Evolutionary conservation across 2,888 invertebrate genomes (phyloP).

Genomic region (Tholera decimalis): DNA sequence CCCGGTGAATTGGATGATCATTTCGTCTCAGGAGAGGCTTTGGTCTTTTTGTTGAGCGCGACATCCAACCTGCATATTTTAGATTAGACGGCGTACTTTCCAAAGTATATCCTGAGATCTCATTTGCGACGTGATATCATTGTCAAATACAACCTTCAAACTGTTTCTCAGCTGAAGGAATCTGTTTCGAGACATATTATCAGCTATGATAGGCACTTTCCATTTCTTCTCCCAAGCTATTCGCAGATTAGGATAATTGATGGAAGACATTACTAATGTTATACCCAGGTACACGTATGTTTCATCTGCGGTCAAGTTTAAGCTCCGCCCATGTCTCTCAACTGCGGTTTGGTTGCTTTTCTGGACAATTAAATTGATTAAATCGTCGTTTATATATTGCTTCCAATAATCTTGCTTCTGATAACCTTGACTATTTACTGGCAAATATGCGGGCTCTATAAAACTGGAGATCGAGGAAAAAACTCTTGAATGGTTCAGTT

Average conservation of each 20-base stretch:
- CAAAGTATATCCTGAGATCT: not conserved
- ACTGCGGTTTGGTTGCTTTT: conserved; percentile 2
- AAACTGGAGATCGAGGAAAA: conserved; percentile 2
- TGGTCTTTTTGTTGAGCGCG: not conserved
- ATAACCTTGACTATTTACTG: not conserved
- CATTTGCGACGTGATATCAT: not conserved
- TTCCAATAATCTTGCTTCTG: conserved; percentile 1
- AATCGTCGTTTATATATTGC: too few relatives aligned
- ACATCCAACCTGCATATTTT: not conserved
- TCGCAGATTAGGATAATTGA: not conserved
- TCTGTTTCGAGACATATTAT: not conserved
- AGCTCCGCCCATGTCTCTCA: conserved; percentile 2
- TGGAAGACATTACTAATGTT: not conserved
- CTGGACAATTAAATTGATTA: conserved; percentile 1
- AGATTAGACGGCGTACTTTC: not conserved
- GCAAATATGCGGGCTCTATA: not conserved
- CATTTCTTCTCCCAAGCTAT: not conserved
- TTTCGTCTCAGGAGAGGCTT: not conserved
- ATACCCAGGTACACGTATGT: not conserved
- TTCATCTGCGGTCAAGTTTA: not conserved
- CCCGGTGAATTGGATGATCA: not conserved
- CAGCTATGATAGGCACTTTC: not conserved
- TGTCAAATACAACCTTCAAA: too few relatives aligned
- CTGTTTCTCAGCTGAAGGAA: too few relatives aligned
- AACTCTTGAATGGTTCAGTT: too few relatives aligned